These are phyloP conservation scores for Hydrophis major DNA, from an alignment of 2,797 vertebrate species.

Conservation along the genomic window DNA sequence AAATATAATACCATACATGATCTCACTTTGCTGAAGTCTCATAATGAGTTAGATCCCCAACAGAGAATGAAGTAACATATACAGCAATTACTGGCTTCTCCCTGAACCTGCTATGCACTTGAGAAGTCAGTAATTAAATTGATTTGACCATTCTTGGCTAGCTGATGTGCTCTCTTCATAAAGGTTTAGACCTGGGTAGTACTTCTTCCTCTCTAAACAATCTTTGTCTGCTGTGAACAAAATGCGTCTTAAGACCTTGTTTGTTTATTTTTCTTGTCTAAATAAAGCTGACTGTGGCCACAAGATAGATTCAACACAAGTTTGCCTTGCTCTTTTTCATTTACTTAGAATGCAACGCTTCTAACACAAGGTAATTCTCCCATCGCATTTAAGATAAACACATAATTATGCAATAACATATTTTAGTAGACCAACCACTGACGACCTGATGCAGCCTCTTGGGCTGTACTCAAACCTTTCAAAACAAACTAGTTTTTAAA, in stretches of 20 bases:
- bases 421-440: neutral
- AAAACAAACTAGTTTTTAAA: neutral
- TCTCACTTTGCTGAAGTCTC: neutral
- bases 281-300: neutral
- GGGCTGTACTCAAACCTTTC: neutral
- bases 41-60: neutral
- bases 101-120: conserved; percentile 1
- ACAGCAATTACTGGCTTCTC: neutral
- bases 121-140: neutral
- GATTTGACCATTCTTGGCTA: neutral
- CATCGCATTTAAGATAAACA: neutral
- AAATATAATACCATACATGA: neutral
- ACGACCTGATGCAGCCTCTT: neutral
- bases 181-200: neutral
- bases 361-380: neutral
- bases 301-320: neutral
- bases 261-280: neutral
- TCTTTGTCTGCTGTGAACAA: neutral
- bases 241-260: neutral
- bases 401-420: neutral
- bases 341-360: neutral
- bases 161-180: neutral
- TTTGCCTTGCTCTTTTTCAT: neutral
- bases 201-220: conserved; percentile 25
- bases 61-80: neutral